Evolutionary conservation across 2,888 invertebrate genomes (phyloP).

Genomic region (Gandaritis pyraliata): DNA sequence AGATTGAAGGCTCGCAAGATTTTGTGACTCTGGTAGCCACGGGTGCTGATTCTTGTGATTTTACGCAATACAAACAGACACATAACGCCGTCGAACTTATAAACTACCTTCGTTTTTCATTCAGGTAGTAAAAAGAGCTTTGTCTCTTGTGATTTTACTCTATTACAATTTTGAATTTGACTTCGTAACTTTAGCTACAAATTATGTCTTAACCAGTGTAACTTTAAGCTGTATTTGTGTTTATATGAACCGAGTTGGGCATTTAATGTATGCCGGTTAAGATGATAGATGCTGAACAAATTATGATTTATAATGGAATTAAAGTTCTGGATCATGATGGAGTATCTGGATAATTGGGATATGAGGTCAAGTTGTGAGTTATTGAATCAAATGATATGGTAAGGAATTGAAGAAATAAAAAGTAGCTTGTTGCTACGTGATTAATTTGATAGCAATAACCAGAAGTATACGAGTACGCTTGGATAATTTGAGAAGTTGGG

Average conservation of each 20-base stretch:
- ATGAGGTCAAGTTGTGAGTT: constrained; percentile 33
- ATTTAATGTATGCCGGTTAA: constrained; percentile 40
- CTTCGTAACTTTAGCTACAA: background rate
- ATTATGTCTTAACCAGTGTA: background rate
- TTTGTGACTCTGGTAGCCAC: too few species aligned
- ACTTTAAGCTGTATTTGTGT: constrained; percentile 19
- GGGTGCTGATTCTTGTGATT: too few species aligned
- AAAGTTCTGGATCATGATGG: constrained; percentile 42
- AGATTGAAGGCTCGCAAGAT: too few species aligned
- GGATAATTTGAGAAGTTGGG: too few species aligned
- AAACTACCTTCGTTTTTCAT: too few species aligned
- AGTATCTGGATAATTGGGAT: constrained; percentile 38
- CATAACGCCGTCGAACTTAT: too few species aligned
- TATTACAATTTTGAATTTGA: too few species aligned
- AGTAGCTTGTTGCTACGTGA: constrained; percentile 7
- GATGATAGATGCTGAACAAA: constrained; percentile 44
- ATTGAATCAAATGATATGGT: constrained; percentile 34
- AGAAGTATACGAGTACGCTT: background rate
- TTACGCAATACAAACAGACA: too few species aligned
- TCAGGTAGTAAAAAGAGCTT: too few species aligned
- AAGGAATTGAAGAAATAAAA: constrained; percentile 17
- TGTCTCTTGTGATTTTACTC: too few species aligned
- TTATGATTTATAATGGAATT: constrained; percentile 45
- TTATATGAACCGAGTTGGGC: constrained; percentile 36
- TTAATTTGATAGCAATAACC: constrained; percentile 3